These are phyloP conservation scores for Oreohelix idahoensis DNA, from an alignment of 1,140 invertebrate genomes.

Conservation along the genomic window DNA sequence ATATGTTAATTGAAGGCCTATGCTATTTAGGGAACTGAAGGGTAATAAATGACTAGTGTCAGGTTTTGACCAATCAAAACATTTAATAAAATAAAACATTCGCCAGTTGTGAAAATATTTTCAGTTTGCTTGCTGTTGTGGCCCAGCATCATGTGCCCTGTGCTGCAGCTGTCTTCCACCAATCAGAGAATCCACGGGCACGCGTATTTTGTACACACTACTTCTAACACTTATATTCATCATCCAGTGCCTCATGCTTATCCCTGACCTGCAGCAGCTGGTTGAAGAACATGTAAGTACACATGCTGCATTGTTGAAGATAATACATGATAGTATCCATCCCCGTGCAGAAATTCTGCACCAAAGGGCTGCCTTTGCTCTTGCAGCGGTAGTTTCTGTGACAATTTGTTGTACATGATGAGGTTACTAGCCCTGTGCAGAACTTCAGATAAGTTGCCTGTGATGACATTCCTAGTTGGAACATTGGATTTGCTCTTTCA, in stretches of 20 bases:
- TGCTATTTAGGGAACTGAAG: neutral
- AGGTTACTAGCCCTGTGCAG: too few species aligned
- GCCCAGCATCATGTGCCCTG: constrained; percentile 71
- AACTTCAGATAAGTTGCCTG: too few species aligned
- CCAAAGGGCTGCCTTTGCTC: too few species aligned
- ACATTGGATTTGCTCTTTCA: too few species aligned
- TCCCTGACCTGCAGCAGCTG: constrained; percentile 67
- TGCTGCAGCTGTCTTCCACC: constrained; percentile 72
- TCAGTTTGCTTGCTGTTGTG: constrained; percentile 74
- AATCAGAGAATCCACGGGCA: constrained; percentile 74
- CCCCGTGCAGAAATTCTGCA: too few species aligned
- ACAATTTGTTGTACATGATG: too few species aligned
- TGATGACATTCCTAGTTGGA: too few species aligned
- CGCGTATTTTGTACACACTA: constrained; percentile 73
- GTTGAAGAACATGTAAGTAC: constrained; percentile 71
- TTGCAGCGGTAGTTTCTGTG: too few species aligned
- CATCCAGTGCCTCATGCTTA: constrained; percentile 74
- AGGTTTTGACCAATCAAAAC: neutral
- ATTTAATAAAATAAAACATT: neutral
- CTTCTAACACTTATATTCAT: constrained; percentile 71
- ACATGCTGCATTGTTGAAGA: too few species aligned
- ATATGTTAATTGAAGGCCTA: too few species aligned
- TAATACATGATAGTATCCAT: too few species aligned
- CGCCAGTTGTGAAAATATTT: neutral
- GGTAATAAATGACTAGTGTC: neutral